Base-by-base conservation (phyloP, 1,140 invertebrate genomes). In the Ips nitidus region DNA sequence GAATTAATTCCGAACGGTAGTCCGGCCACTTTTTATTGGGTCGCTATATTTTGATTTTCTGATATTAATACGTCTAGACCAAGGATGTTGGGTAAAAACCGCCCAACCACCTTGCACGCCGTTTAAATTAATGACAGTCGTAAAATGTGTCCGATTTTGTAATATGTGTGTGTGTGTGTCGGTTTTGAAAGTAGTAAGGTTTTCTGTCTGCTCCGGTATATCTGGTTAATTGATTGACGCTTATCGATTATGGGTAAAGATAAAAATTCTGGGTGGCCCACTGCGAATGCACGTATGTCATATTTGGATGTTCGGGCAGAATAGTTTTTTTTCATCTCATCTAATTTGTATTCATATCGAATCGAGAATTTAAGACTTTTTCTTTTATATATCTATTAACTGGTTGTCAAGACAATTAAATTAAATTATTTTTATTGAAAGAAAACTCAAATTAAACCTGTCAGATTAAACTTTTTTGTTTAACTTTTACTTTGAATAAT, bases 11-110 rank as follows among this genome's bases (percentile, higher is more conserved):
- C 38, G 39, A 59, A 59, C 57, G 57, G 57, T 59, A 59, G 57
- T 59, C 57, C 1, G 39, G 38, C 57, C 38, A 42, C 38, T 59
- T 59, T 59, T 59, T 59, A 39, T 59, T 40, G 4, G 8, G 7
- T 41, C 7, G 40, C 42, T 59, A 55, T 59, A 59, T 59, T 59
- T 59, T 59, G 57, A 59, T 59, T 42, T 59, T 59, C 38, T 59
- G 57, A 59, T 59, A 59, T 41, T 59, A 59, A 59, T 59, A 59
- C 57, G 39, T 42, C 8, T 59, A 59, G 41, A 59, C 57, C 57
- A 59, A 59, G 57, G 57, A 59, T 41, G 39, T 59, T 59, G 8
- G 57, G 42, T 41, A 59, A 59, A 59, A 36, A 59, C 5, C 53
- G 22, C 8, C 57, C 42, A 59, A 42, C 57, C 57, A 59, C 57